Base-by-base conservation (phyloP, 2,113 vertebrate species). In the Cyanistes caeruleus region DNA sequence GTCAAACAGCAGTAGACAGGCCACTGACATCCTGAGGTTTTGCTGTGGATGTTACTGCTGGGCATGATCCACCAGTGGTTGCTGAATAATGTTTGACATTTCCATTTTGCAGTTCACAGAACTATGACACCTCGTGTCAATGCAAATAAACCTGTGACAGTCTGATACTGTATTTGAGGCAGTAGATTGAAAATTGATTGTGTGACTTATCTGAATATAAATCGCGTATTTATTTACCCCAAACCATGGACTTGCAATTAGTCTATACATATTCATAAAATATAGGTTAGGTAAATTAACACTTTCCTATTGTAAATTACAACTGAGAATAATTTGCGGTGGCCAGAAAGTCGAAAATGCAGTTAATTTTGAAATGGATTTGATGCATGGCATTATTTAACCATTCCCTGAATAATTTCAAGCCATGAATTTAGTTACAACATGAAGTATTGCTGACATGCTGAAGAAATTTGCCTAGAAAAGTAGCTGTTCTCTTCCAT, bases 221-320 rank as follows among this genome's bases (percentile, higher is more conserved):
- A 88, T 95, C 30, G 83, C 1, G 0, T 73, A 89, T 96, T 97
- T 96, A 96, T 97, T 97, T 96, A 85, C 41, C 75, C 44, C 4
- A 15, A 87, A 79, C 76, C 75, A 31, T 81, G 84, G 86, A 59
- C 43, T 94, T 95, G 82, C 72, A 88, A 96, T 96, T 97, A 96
- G 89, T 97, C 77, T 91, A 94, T 96, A 96, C 77, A 94, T 97
- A 96, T 94, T 97, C 84, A 94, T 97, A 97, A 97, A 97, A 95
- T 94, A 94, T 55, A 76, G 77, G 72, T 92, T 87, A 96, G 80
- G 67, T 88, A 97, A 97, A 97, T 97, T 97, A 97, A 94, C 93
- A 90, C 41, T 95, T 93, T 72, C 48, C 53, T 92, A 81, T 93
- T 96, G 92, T 97, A 97, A 97, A 97, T 97, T 92, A 95, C 59